A percentile compares a stretch with the other conserved stretches of the same genome.
Conservation (phyloP, 2,888 invertebrate genomes). For the Blera fallax region DNA sequence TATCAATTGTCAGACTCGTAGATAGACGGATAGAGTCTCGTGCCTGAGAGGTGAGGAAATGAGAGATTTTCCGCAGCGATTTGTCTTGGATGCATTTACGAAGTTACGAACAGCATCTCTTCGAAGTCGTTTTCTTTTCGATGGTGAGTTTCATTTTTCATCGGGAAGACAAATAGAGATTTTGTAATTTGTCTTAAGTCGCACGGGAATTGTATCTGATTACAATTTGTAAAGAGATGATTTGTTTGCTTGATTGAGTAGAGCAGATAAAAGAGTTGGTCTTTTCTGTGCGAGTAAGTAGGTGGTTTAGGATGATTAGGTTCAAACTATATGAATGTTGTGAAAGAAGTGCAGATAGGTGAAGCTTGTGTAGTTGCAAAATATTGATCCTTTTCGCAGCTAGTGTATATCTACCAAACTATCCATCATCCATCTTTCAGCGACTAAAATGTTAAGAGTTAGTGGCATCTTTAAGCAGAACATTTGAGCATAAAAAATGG, state of each 20-base stretch:
- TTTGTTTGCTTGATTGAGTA: constrained; percentile 15
- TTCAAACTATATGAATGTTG: too few relatives aligned
- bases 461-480: too few relatives aligned
- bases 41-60: constrained; percentile 19
- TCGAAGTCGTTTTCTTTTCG: constrained; percentile 6
- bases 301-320: not conserved
- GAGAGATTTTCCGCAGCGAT: constrained; percentile 50
- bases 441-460: too few relatives aligned
- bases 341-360: too few relatives aligned
- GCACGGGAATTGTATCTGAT: constrained; percentile 39
- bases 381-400: too few relatives aligned
- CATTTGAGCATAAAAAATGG: too few relatives aligned
- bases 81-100: constrained; percentile 39
- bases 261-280: not conserved
- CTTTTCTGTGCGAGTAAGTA: not conserved
- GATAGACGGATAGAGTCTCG: constrained; percentile 16
- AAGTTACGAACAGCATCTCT: not conserved
- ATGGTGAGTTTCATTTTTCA: constrained; percentile 44
- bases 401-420: too few relatives aligned
- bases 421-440: too few relatives aligned
- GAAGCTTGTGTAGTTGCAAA: too few relatives aligned
- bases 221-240: constrained; percentile 43
- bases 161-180: constrained; percentile 53
- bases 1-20: constrained; percentile 42
- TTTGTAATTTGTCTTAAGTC: constrained; percentile 55